Percentiles rank a stretch among this genome's conserved stretches.
Conservation (phyloP, 2,113 vertebrate species). For the Phylloscopus whistleri region DNA sequence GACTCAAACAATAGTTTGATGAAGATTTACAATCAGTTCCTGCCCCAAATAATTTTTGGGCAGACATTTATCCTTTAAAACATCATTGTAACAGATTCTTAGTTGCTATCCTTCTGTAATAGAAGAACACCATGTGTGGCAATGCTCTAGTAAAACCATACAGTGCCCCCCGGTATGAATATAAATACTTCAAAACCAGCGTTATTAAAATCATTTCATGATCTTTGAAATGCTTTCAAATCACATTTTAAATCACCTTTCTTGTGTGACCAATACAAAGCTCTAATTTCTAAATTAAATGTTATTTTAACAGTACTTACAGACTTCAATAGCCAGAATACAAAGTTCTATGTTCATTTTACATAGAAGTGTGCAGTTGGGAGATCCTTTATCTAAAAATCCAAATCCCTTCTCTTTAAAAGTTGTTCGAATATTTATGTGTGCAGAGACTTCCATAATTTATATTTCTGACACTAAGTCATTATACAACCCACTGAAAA, state of each 20-base stretch:
- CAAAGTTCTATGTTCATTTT: conserved; percentile 31
- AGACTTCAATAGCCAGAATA: background rate
- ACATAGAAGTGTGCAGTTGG: conserved; percentile 1
- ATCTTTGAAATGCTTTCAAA: background rate
- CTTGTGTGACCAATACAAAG: background rate
- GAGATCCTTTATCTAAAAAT: conserved; percentile 24
- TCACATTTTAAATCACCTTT: background rate
- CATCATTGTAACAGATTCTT: background rate
- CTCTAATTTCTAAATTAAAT: background rate
- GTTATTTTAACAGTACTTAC: background rate
- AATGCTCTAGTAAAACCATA: background rate
- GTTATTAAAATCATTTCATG: background rate
- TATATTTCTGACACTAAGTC: conserved; percentile 63
- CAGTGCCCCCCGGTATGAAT: background rate
- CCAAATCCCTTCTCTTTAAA: conserved; percentile 56
- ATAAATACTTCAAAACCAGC: background rate
- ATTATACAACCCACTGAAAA: conserved; percentile 59
- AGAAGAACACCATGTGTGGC: background rate
- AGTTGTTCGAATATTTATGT: conserved; percentile 59
- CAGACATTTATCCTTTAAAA: background rate
- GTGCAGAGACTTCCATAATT: conserved; percentile 53
- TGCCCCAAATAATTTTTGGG: background rate
- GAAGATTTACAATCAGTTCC: background rate
- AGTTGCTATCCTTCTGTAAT: background rate
- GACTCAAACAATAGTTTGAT: background rate